Percentiles rank a stretch among this genome's conserved stretches.
These are phyloP conservation scores for Pemphredon lugubris DNA, from an alignment of 2,888 invertebrate species.

Conservation along the genomic window DNA sequence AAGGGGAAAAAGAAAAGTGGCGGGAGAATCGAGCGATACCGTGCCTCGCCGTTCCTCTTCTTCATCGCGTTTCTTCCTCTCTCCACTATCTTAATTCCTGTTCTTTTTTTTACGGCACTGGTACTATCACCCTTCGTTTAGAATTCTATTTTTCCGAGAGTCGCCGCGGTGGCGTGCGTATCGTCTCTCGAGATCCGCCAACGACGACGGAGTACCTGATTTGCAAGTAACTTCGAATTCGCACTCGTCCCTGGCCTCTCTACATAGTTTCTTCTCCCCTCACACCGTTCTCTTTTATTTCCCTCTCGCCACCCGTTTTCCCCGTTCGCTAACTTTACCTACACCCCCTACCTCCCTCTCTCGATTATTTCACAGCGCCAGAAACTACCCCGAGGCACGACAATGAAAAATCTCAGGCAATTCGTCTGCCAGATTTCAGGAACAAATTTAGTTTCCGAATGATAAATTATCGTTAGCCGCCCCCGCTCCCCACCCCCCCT, in stretches of 20 bases:
- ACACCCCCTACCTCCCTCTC: too few relatives aligned
- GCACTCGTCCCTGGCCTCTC: slow-evolving; percentile 13
- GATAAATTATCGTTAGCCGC: too few relatives aligned
- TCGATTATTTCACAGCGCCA: too few relatives aligned
- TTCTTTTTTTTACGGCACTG: slow-evolving; percentile 26
- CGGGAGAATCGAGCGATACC: slow-evolving; percentile 8
- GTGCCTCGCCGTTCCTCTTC: too few relatives aligned
- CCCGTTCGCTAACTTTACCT: too few relatives aligned
- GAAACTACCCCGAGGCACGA: too few relatives aligned
- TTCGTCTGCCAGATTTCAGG: too few relatives aligned
- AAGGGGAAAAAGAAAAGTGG: slow-evolving; percentile 19
- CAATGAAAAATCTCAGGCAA: too few relatives aligned
- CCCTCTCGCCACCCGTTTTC: background rate
- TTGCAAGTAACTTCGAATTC: slow-evolving; percentile 48
- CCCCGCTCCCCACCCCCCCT: too few relatives aligned
- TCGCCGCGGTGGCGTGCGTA: slow-evolving; percentile 15
- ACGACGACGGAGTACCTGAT: slow-evolving; percentile 27
- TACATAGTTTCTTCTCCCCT: background rate
- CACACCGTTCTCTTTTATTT: background rate
- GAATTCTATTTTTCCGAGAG: slow-evolving; percentile 1
- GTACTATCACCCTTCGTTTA: background rate
- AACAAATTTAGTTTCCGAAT: too few relatives aligned
- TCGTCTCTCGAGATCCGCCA: slow-evolving; percentile 9
- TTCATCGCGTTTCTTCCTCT: background rate
- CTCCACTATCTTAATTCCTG: slow-evolving; percentile 19